These are phyloP conservation scores for Rhingia campestris DNA, from an alignment of 2,888 invertebrate species.

Conservation along the genomic window DNA sequence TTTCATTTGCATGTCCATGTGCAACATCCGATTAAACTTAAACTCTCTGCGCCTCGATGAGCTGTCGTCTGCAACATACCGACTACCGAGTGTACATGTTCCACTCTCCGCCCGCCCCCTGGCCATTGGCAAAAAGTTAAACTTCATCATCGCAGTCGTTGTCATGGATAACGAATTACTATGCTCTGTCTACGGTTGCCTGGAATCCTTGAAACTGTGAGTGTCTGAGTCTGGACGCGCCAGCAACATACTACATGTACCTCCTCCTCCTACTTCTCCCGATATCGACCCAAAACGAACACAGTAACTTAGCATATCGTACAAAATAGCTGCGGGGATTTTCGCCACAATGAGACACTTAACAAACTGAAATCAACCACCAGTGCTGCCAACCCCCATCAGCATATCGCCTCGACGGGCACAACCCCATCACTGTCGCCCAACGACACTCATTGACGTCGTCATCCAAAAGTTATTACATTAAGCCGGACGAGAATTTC, in stretches of 20 bases:
- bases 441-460: conserved; percentile 24
- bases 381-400: conserved; percentile 2
- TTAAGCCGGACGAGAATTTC: conserved; percentile 66
- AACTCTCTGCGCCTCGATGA: conserved; percentile 41
- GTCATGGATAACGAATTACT: conserved; percentile 69
- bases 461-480: conserved; percentile 70
- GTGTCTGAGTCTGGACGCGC: conserved; percentile 50
- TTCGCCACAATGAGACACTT: conserved; percentile 65
- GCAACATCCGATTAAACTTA: conserved; percentile 60
- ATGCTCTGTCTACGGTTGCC: conserved; percentile 34
- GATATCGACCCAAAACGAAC: conserved; percentile 31
- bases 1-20: conserved; percentile 66
- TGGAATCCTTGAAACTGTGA: conserved; percentile 49
- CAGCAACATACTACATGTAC: conserved; percentile 39
- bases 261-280: conserved; percentile 41
- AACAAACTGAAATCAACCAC: conserved; percentile 65
- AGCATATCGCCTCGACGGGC: neutral
- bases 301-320: conserved; percentile 68
- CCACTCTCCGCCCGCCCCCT: neutral
- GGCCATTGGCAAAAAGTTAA: conserved; percentile 55
- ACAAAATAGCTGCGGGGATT: conserved; percentile 59
- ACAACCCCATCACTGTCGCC: conserved; percentile 15
- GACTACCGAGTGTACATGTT: neutral
- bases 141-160: conserved; percentile 64
- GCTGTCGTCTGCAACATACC: conserved; percentile 8